phyloP scores from a whole-genome alignment of 2,888 invertebrate genomes.

The Mimachlamys varia region DNA sequence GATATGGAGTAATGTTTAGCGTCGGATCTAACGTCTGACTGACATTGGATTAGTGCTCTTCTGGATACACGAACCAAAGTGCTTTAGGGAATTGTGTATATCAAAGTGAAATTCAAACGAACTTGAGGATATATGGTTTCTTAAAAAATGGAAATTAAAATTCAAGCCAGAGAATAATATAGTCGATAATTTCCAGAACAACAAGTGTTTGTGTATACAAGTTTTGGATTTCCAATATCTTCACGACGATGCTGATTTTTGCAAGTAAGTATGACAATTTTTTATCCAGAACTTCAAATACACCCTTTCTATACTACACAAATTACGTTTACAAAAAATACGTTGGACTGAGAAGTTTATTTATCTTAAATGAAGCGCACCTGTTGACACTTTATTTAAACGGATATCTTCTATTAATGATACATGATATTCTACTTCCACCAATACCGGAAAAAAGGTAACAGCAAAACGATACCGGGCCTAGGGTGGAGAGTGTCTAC shows the following conservation, averaged over 20 bases:
- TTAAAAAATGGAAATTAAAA: background rate
- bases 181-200: background rate
- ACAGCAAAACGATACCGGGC: too few species aligned
- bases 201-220: background rate
- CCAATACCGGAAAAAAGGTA: too few species aligned
- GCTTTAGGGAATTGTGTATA: background rate
- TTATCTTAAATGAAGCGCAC: too few species aligned
- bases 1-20: background rate
- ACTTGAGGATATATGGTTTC: background rate
- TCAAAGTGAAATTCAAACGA: background rate
- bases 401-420: too few species aligned
- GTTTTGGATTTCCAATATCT: background rate
- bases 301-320: too few species aligned
- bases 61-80: background rate
- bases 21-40: background rate
- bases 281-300: too few species aligned
- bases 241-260: background rate
- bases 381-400: too few species aligned
- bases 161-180: background rate
- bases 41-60: background rate
- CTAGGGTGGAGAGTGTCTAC: too few species aligned
- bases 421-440: too few species aligned
- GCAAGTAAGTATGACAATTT: slow-evolving; percentile 2
- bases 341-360: too few species aligned
- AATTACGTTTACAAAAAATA: too few species aligned